Evolutionary conservation across 2,797 vertebrate species (phyloP), one percentile per base, ranked within the genome.

Genomic region (Cryptoprocta ferox): DNA sequence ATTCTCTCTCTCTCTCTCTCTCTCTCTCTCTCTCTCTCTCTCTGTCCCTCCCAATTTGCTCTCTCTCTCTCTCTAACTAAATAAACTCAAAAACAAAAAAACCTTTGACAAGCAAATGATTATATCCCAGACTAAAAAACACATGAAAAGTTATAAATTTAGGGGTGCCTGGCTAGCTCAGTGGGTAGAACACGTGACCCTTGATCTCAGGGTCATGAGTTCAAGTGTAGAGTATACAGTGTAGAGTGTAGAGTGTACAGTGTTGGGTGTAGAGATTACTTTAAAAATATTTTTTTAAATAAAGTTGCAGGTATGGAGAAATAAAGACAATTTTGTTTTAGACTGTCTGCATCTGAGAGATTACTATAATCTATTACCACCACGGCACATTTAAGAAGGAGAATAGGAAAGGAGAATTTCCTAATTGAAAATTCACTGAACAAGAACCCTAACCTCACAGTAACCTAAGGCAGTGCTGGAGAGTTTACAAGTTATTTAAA

Each of bases 71-170:
- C 21, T 59, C 56, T 24, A 59, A 59, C 24, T 59, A 59, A 59
- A 59, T 59, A 59, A 59, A 59, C 56, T 59, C 21, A 59, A 59
- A 59, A 59, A 59, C 56, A 59, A 24, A 24, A 24, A 59, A 89
- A 76, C 19, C 19, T 78, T 48, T 94, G 13, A 82, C 88, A 16
- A 66, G 45, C 35, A 95, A 87, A 89, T 93, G 79, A 92, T 86
- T 82, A 45, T 81, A 75, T 21, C 30, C 30, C 48, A 68, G n/a
- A 75, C 78, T 75, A 68, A 95, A 75, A 75, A 53, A 12, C 8
- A 89, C 35, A 84, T 37, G 63, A 15, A 86, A 95, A 75, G 39
- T 32, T 56, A 3, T 21, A 92, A 70, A 4, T 18, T 89, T 3
- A 78, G 26, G 42, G 71, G 39, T 32, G 15, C 71, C 71, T 75